phyloP scores from a whole-genome alignment of 2,888 invertebrate species.

The Fragum fragum region DNA sequence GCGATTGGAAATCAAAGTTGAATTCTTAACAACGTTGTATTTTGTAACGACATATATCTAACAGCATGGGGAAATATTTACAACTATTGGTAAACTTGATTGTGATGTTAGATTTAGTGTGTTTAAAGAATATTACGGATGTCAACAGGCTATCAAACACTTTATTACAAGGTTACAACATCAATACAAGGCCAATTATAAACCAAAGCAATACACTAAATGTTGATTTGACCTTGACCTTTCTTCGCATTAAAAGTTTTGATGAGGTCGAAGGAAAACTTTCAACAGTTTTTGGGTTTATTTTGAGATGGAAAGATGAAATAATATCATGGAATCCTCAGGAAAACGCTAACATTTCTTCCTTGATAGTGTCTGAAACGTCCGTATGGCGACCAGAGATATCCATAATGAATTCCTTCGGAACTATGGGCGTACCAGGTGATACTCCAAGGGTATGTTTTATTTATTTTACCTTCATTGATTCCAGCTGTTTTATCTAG shows the following conservation, averaged over 20 bases:
- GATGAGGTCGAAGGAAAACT: constrained; percentile 2
- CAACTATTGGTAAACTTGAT: too few relatives aligned
- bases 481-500: too few relatives aligned
- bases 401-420: neutral
- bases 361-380: neutral
- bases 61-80: too few relatives aligned
- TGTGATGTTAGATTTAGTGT: neutral
- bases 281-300: neutral
- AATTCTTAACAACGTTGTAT: too few relatives aligned
- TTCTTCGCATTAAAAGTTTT: neutral
- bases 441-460: neutral
- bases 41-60: too few relatives aligned
- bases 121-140: neutral
- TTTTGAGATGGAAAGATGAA: neutral
- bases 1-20: too few relatives aligned
- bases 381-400: neutral
- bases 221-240: neutral
- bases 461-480: neutral
- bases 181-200: neutral
- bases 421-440: neutral
- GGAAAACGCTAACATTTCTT: neutral
- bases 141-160: neutral
- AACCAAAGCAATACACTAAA: neutral
- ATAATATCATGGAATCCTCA: neutral
- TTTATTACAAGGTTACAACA: neutral